phyloP scores from a whole-genome alignment of 2,797 vertebrate genomes.

The Fundulus diaphanus region DNA sequence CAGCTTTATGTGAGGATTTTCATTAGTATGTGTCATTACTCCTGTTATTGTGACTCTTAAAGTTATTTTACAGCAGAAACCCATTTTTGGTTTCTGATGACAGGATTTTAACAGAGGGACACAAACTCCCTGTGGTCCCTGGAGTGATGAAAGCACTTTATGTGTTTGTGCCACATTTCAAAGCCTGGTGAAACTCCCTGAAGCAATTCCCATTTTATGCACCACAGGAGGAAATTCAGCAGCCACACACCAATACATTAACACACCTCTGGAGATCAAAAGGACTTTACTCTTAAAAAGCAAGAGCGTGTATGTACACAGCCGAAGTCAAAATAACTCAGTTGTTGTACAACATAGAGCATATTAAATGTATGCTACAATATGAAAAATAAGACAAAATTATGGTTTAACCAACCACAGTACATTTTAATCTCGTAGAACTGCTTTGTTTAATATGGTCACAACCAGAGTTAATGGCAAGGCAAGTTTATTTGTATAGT shows the following conservation, averaged over 20 bases:
- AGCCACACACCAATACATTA: slow-evolving; percentile 23
- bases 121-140: slow-evolving; percentile 46
- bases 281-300: slow-evolving; percentile 18
- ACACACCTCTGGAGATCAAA: slow-evolving; percentile 32
- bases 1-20: too few species aligned
- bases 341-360: slow-evolving; percentile 7
- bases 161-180: slow-evolving; percentile 53
- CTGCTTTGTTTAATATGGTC: too few species aligned
- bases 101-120: slow-evolving; percentile 32
- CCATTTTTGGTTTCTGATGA: slow-evolving; percentile 40
- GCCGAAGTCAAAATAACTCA: neutral
- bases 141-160: slow-evolving; percentile 61
- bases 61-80: slow-evolving; percentile 47
- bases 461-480: too few species aligned
- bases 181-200: slow-evolving; percentile 41
- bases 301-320: slow-evolving; percentile 6
- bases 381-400: too few species aligned
- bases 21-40: neutral
- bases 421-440: neutral
- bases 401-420: too few species aligned
- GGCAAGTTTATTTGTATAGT: too few species aligned
- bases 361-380: neutral
- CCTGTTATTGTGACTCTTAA: slow-evolving; percentile 26
- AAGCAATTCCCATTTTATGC: slow-evolving; percentile 58
- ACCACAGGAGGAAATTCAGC: slow-evolving; percentile 40